phyloP scores from a whole-genome alignment of 2,888 invertebrate genomes.

The Stenchaetothrips biformis region DNA sequence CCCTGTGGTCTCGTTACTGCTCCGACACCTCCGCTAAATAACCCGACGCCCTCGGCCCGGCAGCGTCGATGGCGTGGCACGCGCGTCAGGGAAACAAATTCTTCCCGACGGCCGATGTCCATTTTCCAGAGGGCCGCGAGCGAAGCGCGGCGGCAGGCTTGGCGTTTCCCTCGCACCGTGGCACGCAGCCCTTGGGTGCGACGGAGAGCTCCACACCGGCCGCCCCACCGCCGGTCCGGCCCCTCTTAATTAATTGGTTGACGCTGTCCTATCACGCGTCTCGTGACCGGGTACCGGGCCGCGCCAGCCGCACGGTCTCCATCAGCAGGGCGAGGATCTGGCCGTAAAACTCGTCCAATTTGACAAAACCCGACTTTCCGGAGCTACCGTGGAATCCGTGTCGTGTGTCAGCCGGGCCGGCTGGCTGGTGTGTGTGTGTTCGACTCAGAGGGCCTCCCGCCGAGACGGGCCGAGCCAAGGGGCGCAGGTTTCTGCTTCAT shows the following conservation, averaged over 20 bases:
- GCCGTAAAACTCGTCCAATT: constrained; percentile 21
- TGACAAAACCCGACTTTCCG: constrained; percentile 17
- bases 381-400: constrained; percentile 12
- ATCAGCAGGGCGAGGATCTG: neutral
- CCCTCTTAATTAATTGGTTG: constrained; percentile 2
- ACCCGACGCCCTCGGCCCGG: no score
- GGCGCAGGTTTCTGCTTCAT: no score
- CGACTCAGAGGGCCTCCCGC: no score
- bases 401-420: neutral
- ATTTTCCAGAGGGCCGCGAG: neutral
- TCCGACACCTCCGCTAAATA: no score
- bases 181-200: neutral
- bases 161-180: neutral
- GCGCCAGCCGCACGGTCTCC: neutral
- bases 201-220: neutral
- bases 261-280: neutral
- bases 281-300: neutral
- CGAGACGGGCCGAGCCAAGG: no score
- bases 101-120: no score
- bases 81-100: no score
- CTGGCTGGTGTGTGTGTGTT: neutral
- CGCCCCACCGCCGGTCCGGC: neutral
- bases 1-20: no score
- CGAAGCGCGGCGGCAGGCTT: neutral
- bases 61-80: no score